Conservation (phyloP, 2,797 vertebrate genomes). For the Sparidentex hasta region DNA sequence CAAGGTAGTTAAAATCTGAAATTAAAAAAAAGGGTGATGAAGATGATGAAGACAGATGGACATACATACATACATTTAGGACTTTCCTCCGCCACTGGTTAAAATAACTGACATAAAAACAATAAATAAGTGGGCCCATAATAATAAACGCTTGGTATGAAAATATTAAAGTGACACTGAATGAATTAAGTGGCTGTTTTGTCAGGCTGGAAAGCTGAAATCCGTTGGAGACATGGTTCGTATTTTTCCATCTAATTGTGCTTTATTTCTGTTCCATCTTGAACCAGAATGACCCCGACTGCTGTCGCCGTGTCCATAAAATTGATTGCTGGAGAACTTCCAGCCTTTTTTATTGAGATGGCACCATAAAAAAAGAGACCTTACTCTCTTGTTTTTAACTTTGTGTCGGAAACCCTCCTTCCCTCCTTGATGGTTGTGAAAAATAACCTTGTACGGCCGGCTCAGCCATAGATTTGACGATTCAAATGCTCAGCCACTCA, state of each 20-base stretch:
- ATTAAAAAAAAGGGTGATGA: too few species aligned
- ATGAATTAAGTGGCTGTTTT: not conserved
- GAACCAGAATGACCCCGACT: constrained; percentile 34
- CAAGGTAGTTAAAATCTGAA: not conserved
- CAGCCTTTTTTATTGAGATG: constrained; percentile 46
- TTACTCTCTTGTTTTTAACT: constrained; percentile 42
- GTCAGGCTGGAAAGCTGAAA: constrained; percentile 5
- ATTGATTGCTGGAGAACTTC: constrained; percentile 29
- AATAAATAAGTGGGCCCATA: too few species aligned
- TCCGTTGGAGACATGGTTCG: not conserved
- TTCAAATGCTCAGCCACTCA: constrained; percentile 46
- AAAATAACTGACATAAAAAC: too few species aligned
- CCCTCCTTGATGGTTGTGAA: constrained; percentile 39
- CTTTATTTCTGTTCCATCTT: constrained; percentile 25
- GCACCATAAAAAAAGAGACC: constrained; percentile 51
- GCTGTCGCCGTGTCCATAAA: constrained; percentile 40
- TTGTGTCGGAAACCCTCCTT: constrained; percentile 47
- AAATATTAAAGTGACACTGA: too few species aligned
- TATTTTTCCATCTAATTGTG: constrained; percentile 23
- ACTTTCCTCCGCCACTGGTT: too few species aligned
- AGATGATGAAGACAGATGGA: too few species aligned
- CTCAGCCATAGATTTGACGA: constrained; percentile 18
- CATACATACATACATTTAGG: too few species aligned
- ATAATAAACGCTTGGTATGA: too few species aligned
- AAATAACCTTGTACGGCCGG: constrained; percentile 24